Conservation (phyloP, 2,113 vertebrate species). For the Oncorhynchus clarkii region DNA sequence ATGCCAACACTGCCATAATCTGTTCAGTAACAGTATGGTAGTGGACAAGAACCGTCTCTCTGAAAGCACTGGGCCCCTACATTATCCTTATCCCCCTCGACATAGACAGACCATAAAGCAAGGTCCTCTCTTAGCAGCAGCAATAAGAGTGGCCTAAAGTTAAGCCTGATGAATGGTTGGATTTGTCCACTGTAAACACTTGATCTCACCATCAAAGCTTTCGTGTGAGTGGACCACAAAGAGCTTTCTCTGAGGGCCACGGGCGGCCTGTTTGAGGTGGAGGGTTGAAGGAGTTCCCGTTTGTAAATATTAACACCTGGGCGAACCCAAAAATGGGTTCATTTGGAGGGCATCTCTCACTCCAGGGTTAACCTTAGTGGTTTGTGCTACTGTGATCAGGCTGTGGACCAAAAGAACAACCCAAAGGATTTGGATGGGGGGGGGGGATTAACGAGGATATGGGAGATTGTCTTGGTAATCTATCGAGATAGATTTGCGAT, state of each 20-base stretch:
- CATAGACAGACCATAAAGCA: neutral
- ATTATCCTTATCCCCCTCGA: neutral
- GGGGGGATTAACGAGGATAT: neutral
- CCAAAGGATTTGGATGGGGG: too few species aligned
- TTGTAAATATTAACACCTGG: constrained; percentile 54
- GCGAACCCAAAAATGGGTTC: constrained; percentile 45
- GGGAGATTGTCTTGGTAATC: too few species aligned
- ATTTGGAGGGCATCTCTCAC: constrained; percentile 10
- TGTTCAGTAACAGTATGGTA: too few species aligned
- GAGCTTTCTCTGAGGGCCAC: neutral
- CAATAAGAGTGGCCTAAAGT: constrained; percentile 19
- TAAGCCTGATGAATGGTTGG: constrained; percentile 41
- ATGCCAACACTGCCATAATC: too few species aligned
- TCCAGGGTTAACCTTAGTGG: neutral
- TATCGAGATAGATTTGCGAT: too few species aligned
- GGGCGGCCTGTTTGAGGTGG: constrained; percentile 10
- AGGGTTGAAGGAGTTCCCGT: constrained; percentile 28
- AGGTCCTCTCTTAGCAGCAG: constrained; percentile 3
- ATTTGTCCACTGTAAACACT: constrained; percentile 46
- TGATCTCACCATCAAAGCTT: constrained; percentile 30
- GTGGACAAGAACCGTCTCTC: neutral
- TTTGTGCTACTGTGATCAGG: too few species aligned
- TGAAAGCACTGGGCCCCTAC: neutral
- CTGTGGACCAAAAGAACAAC: too few species aligned
- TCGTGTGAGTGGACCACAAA: constrained; percentile 18